phyloP scores from a whole-genome alignment of 2,113 vertebrate species.

The Melospiza georgiana region DNA sequence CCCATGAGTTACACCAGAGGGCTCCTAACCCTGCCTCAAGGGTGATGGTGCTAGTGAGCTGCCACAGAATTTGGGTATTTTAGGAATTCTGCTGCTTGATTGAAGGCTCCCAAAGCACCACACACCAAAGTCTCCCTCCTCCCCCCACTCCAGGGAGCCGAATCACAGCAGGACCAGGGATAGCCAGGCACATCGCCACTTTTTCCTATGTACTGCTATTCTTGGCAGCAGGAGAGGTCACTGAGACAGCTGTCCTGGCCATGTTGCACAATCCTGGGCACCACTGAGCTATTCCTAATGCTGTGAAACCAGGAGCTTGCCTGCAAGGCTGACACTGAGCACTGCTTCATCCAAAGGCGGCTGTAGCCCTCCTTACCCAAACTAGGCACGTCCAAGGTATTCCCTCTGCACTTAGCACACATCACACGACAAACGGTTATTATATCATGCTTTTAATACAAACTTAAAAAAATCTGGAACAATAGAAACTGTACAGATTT shows the following conservation, averaged over 20 bases:
- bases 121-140: fast-evolving
- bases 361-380: fast-evolving
- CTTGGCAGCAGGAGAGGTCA: neutral
- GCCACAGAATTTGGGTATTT: neutral
- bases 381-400: fast-evolving
- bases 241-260: neutral
- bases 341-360: fast-evolving
- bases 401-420: neutral
- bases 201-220: neutral
- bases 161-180: neutral
- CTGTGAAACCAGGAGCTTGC: neutral
- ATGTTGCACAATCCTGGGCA: neutral
- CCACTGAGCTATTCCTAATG: fast-evolving
- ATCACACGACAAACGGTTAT: conserved; percentile 24
- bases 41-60: fast-evolving
- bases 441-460: conserved; percentile 90
- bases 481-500: conserved; percentile 90
- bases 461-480: conserved; percentile 90
- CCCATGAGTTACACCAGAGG: fast-evolving
- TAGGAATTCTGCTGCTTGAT: neutral
- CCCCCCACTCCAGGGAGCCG: neutral
- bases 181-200: neutral
- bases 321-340: neutral
- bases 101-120: neutral
- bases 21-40: fast-evolving